Conservation (phyloP, 2,888 invertebrate genomes). For the Crossocerus cetratus region DNA sequence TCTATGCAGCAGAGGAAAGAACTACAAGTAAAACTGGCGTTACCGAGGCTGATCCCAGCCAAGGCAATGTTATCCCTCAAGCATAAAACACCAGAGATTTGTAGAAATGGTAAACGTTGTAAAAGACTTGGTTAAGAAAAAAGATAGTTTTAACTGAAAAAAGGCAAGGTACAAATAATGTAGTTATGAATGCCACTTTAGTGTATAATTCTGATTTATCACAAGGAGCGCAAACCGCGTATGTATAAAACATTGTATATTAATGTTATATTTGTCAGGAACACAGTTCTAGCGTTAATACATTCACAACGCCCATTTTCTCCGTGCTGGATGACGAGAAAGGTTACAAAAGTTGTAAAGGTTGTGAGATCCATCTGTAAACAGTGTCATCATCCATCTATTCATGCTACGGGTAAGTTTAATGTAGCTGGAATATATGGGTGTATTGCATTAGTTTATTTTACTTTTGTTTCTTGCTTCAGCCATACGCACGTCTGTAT, state of each 20-base stretch:
- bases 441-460: neutral
- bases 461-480: neutral
- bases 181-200: conserved; percentile 15
- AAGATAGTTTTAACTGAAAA: conserved; percentile 26
- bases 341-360: neutral
- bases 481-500: neutral
- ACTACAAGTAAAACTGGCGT: conserved; percentile 42
- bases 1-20: conserved; percentile 54
- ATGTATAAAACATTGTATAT: neutral
- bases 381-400: neutral
- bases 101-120: neutral
- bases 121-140: conserved; percentile 19
- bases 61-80: conserved; percentile 17
- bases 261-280: neutral
- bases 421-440: neutral
- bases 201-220: no score
- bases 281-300: neutral
- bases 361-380: neutral
- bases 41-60: conserved; percentile 48
- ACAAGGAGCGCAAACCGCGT: no score
- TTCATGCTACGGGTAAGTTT: neutral
- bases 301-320: neutral
- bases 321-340: neutral
- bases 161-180: conserved; percentile 30
- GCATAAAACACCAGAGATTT: conserved; percentile 25